A percentile compares a stretch with the other conserved stretches of the same genome.
These are phyloP conservation scores for Dicrurus megarhynchus DNA, from an alignment of 2,113 vertebrate species.

Conservation along the genomic window DNA sequence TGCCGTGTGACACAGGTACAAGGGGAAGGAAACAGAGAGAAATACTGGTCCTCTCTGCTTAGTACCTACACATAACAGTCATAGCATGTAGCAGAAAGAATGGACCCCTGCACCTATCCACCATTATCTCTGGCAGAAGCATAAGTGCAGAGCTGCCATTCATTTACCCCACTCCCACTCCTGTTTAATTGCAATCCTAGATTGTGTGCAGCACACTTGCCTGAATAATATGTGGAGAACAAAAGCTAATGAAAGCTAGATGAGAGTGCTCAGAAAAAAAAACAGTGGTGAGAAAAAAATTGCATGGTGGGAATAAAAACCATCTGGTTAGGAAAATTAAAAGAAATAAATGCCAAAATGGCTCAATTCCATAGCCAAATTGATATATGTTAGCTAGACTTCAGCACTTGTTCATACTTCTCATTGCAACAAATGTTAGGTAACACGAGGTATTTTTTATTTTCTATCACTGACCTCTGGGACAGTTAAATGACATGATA, in stretches of 20 bases:
- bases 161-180: rapidly evolving
- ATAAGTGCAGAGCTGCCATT: background rate
- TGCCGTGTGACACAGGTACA: background rate
- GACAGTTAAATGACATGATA: background rate
- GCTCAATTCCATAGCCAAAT: background rate
- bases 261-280: background rate
- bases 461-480: background rate
- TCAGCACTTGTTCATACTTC: background rate
- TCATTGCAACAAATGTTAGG: background rate
- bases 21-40: background rate
- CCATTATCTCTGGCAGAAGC: background rate
- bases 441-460: background rate
- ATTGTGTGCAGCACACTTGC: background rate
- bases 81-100: background rate
- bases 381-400: background rate
- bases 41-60: background rate
- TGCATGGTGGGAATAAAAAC: background rate
- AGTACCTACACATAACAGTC: background rate
- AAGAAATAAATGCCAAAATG: background rate
- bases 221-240: background rate
- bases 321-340: background rate
- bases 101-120: background rate
- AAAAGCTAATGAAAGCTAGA: background rate
- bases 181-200: background rate
- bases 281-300: background rate